phyloP scores from a whole-genome alignment of 1,140 invertebrate genomes.

The Dolichoris vasculosae region DNA sequence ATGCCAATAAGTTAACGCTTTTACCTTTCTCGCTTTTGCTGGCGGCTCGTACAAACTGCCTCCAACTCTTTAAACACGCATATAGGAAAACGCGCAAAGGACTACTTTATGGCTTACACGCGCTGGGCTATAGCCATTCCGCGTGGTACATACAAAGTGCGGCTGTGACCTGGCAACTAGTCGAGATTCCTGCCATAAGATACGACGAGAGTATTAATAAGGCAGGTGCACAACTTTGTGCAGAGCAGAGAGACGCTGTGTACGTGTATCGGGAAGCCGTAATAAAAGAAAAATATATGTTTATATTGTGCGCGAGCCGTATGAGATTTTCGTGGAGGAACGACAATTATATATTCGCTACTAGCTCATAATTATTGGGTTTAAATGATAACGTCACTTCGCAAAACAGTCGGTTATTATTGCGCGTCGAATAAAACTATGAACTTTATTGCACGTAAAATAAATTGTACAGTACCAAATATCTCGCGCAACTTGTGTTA shows the following conservation, averaged over 20 bases:
- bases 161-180: constrained; percentile 27
- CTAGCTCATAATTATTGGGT: constrained; percentile 35
- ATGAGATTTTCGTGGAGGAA: not conserved
- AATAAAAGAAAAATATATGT: constrained; percentile 26
- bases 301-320: not conserved
- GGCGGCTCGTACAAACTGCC: not conserved
- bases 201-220: constrained; percentile 39
- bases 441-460: constrained; percentile 39
- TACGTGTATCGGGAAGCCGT: not conserved
- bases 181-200: constrained; percentile 35
- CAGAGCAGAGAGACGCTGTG: not conserved
- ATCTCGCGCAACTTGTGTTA: not conserved
- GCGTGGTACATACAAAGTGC: constrained; percentile 10
- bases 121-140: not conserved
- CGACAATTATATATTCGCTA: not conserved
- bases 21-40: not conserved
- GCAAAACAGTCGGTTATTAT: constrained; percentile 22
- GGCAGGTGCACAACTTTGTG: constrained; percentile 23
- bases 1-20: constrained; percentile 41
- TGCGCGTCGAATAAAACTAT: not conserved
- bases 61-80: not conserved
- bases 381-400: constrained; percentile 41
- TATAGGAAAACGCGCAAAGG: constrained; percentile 5
- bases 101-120: constrained; percentile 25
- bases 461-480: constrained; percentile 26